phyloP scores from a whole-genome alignment of 1,140 invertebrate species.

The Drosophila nasuta region DNA sequence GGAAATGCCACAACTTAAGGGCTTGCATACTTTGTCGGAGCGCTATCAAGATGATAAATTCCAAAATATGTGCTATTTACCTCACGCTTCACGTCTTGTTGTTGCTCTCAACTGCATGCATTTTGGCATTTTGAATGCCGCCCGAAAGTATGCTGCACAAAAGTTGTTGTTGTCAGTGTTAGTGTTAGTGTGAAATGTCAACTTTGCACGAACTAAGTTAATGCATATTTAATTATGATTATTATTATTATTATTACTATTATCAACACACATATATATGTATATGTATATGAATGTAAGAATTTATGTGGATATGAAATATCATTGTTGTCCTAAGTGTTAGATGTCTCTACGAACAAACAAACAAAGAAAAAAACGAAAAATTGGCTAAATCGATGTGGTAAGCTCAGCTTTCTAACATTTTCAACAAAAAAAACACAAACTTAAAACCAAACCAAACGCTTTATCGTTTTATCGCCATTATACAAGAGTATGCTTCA shows the following conservation, averaged over 20 bases:
- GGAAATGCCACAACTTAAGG: conserved; percentile 9
- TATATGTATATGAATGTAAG: conserved; percentile 53
- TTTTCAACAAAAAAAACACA: conserved; percentile 9
- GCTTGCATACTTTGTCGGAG: conserved; percentile 5
- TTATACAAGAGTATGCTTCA: conserved; percentile 62
- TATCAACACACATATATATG: conserved; percentile 9
- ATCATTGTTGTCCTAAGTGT: conserved; percentile 81
- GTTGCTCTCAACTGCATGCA: conserved; percentile 2
- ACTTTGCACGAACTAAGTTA: conserved; percentile 18
- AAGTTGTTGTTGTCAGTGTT: conserved; percentile 1
- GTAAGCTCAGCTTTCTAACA: conserved; percentile 54
- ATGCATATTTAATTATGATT: conserved; percentile 19
- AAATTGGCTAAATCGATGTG: conserved; percentile 26
- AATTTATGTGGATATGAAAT: conserved; percentile 81
- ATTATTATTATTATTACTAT: conserved; percentile 12
- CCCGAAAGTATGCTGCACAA: conserved; percentile 14
- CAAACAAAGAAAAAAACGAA: neutral
- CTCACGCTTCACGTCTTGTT: conserved; percentile 8
- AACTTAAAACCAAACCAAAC: conserved; percentile 17
- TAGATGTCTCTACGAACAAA: conserved; percentile 44
- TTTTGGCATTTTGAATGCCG: conserved; percentile 10
- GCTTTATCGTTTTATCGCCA: conserved; percentile 36
- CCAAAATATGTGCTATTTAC: conserved; percentile 5
- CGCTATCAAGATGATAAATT: conserved; percentile 16
- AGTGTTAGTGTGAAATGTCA: neutral